These are phyloP conservation scores for Cremastobaeus sp. DNA, from an alignment of 2,888 invertebrate genomes.

Conservation along the genomic window DNA sequence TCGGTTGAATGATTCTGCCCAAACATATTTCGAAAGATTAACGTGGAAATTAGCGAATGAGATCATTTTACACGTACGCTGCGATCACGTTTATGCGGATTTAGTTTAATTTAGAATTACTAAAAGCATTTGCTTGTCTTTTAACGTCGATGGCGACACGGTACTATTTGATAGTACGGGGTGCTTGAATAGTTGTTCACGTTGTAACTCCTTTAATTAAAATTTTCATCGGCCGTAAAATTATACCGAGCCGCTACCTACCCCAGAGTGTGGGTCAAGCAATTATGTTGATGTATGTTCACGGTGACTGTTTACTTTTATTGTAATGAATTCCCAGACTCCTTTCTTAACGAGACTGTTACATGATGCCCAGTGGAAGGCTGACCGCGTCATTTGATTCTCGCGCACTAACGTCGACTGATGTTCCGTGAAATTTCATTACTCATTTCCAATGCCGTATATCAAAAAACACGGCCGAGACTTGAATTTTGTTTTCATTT, in stretches of 20 bases:
- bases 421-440: constrained; percentile 38
- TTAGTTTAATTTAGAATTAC: no score
- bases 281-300: constrained; percentile 15
- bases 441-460: constrained; percentile 30
- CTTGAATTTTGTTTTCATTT: no score
- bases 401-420: constrained; percentile 24
- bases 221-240: no score
- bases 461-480: no score
- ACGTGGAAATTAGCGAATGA: not conserved
- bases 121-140: no score
- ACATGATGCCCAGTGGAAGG: constrained; percentile 31
- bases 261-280: constrained; percentile 17
- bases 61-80: no score
- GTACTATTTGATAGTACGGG: no score
- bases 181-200: no score
- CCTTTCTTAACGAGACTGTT: constrained; percentile 46
- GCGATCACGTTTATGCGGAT: no score
- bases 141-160: no score
- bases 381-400: constrained; percentile 28
- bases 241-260: no score
- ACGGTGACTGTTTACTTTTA: constrained; percentile 29
- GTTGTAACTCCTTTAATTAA: no score
- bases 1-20: constrained; percentile 3
- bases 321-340: constrained; percentile 40
- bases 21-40: not conserved